phyloP scores from a whole-genome alignment of 2,888 invertebrate species.

The Schizaphis graminum region DNA sequence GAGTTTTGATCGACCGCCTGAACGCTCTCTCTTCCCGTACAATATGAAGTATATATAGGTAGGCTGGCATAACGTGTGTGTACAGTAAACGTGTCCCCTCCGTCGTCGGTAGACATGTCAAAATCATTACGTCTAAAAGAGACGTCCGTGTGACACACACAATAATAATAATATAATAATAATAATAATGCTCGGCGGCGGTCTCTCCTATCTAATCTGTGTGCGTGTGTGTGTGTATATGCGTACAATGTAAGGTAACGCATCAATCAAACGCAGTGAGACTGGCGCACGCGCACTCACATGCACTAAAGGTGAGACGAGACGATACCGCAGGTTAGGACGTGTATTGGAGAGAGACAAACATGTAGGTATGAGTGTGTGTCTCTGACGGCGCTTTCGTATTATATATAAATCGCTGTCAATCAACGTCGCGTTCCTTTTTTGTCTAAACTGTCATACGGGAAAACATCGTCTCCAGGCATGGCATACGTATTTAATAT shows the following conservation, averaged over 20 bases:
- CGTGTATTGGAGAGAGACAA: neutral
- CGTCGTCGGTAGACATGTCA: constrained; percentile 55
- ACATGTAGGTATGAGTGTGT: neutral
- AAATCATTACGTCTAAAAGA: constrained; percentile 66
- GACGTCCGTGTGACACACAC: constrained; percentile 64
- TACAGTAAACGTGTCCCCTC: constrained; percentile 15
- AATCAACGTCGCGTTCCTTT: constrained; percentile 64
- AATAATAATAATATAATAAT: constrained; percentile 57
- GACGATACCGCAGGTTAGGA: neutral
- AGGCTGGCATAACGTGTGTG: neutral
- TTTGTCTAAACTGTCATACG: constrained; percentile 64
- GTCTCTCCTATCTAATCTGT: constrained; percentile 57
- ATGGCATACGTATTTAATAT: neutral
- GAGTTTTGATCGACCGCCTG: constrained; percentile 36
- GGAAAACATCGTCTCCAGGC: constrained; percentile 55
- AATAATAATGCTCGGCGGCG: constrained; percentile 46
- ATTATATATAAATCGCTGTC: constrained; percentile 65
- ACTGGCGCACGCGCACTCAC: constrained; percentile 42
- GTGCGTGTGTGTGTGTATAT: neutral
- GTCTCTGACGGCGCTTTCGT: constrained; percentile 58
- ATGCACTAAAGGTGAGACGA: neutral
- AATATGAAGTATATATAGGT: constrained; percentile 20
- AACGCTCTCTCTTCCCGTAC: neutral
- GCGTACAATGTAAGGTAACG: constrained; percentile 52
- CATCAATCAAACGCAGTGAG: constrained; percentile 60